Evolutionary conservation across 2,888 invertebrate genomes (phyloP), one percentile per base, ranked within the genome.

Genomic region (Lottia scabra): DNA sequence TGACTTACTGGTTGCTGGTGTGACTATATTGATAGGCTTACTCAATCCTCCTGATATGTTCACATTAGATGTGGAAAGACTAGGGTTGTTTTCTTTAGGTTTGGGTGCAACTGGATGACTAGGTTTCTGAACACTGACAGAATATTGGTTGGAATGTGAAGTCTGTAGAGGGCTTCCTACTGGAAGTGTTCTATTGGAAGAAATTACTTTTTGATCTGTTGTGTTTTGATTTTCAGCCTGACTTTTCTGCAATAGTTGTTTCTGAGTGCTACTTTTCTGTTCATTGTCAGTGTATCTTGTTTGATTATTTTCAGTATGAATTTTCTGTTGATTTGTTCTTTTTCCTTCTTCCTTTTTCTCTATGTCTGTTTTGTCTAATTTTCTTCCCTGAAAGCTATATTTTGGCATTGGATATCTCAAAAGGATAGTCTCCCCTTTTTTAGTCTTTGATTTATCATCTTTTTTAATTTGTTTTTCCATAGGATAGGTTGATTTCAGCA

Each of bases 341-440:
- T 66, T 67, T 30, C 63, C 67, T 27, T 69, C 71, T 45, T 65
- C 45, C 27, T 43, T 56, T 67, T 67, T 43, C 27, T 71, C 63
- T n/a, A 13, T 45, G 38, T 66, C 27, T 45, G 75, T 66, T 62
- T 77, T 78, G n/a, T 76, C 78, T 10, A 78, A 74, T 65, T 76
- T 76, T 69, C 77, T 78, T 46, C 66, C 75, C 45, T 78, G 78
- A 67, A 84, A 84, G 70, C 78, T 82, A 73, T 85, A 84, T 66
- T 84, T 85, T 26, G 84, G 84, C 15, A 78, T 65, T 62, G 85
- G 80, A 45, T 84, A 80, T 62, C 83, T 67, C n/a, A 84, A 48
- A 16, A 85, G 72, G 8, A 85, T 78, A 63, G 84, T 84, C 65
- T 78, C 84, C 69, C 78, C 64, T 23, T n/a, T n/a, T n/a, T 69